Conservation (phyloP, 2,797 vertebrate species). For the Tamandua tetradactyla region DNA sequence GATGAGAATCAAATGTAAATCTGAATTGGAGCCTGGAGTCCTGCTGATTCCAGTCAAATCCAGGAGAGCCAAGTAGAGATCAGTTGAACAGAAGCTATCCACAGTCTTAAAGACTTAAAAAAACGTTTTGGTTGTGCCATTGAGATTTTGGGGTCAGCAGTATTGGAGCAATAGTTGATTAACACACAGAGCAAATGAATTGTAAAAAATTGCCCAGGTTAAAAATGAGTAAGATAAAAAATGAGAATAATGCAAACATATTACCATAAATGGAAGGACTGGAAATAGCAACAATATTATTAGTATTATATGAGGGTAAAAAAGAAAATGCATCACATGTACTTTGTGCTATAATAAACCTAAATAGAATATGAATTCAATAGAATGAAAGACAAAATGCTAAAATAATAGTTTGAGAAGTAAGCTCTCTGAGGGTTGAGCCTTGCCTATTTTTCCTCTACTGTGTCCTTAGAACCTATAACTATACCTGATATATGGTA, state of each 20-base stretch:
- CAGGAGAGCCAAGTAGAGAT: background rate
- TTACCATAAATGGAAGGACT: background rate
- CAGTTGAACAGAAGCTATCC: background rate
- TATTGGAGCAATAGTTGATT: background rate
- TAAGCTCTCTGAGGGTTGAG: background rate
- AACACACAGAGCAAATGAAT: background rate
- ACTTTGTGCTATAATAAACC: background rate
- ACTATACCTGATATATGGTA: background rate
- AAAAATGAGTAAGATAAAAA: background rate
- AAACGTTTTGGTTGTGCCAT: background rate
- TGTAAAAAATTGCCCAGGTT: background rate
- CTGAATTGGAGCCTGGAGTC: background rate
- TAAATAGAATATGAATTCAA: background rate
- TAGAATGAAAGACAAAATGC: background rate
- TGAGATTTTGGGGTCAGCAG: background rate
- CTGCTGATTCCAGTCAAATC: background rate
- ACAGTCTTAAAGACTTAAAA: background rate
- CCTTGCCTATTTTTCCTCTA: background rate
- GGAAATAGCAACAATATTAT: background rate
- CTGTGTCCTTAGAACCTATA: background rate
- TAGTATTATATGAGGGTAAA: background rate
- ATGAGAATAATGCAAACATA: background rate
- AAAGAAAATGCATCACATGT: background rate
- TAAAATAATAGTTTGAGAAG: background rate
- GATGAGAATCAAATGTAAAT: background rate